Evolutionary conservation across 2,797 vertebrate genomes (phyloP), one percentile per base, ranked within the genome.

Genomic region (Fundulus diaphanus): DNA sequence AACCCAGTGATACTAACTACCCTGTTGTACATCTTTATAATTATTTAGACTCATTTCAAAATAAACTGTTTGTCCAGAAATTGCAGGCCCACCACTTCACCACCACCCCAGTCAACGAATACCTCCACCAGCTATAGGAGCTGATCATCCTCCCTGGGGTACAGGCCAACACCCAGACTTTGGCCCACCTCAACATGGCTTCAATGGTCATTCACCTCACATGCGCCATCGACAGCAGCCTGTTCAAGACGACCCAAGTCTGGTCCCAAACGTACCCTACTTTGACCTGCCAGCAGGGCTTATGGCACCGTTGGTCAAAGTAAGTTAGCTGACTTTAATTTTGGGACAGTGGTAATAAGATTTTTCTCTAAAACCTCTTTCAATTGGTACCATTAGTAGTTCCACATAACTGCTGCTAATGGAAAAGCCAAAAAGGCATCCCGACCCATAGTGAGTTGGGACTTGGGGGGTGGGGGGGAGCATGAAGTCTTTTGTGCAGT

Each of bases 261-360:
- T 99, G 88, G 98, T 99, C 63, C 98, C 98, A 46, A 99, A 99
- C 0, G 98, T 99, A 2, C 98, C 98, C 35, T 99, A 99, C 91
- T 99, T 99, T 0, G 98, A 99, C 76, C 95, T 99, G 22, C 98
- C 98, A 0, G 98, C 98, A 0, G 98, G 98, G n/a, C 96, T 99
- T 67, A 99, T 99, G 98, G 98, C 98, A 20, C 98, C 98, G 0
- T 94, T 99, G 0, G 98, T 99, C 59, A 99, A 99, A 93, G 98
- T 99, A 85, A 88, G 88, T 74, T 6, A 8, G 24, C 12, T 52
- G 13, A 27, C 24, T 15, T 6, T 40, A 40, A 24, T 57, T 51
- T 20, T 48, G 42, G 16, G 44, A 56, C n/a, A 56, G 54, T 56
- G n/a, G n/a, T 56, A 56, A 18, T 51, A 51, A 51, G 49, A 51